Evolutionary conservation across 2,888 invertebrate genomes (phyloP).

Genomic region (Lithosia quadra): DNA sequence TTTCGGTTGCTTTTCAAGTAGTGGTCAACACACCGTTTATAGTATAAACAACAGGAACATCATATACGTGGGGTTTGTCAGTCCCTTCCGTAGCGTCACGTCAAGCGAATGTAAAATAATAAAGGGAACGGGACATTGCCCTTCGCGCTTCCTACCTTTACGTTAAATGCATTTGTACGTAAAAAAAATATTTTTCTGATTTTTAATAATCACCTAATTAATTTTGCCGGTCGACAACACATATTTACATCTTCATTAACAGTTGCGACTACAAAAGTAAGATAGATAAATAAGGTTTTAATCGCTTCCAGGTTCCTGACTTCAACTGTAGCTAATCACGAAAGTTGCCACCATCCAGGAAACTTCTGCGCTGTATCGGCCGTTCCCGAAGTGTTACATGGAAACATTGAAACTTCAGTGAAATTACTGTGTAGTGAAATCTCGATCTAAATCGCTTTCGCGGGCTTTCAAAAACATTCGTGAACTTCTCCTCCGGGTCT

Average conservation of each 20-base stretch:
- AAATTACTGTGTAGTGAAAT: conserved; percentile 40
- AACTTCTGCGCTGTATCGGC: conserved; percentile 48
- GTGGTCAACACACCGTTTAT: conserved; percentile 67
- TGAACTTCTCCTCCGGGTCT: conserved; percentile 66
- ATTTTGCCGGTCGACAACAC: conserved; percentile 50
- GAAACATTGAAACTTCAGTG: conserved; percentile 30
- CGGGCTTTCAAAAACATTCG: conserved; percentile 31
- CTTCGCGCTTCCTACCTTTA: conserved; percentile 63
- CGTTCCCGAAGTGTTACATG: conserved; percentile 21
- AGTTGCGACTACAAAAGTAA: conserved; percentile 46
- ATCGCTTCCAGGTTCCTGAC: conserved; percentile 68
- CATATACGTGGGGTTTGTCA: conserved; percentile 59
- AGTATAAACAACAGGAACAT: conserved; percentile 63
- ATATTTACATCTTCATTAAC: conserved; percentile 28
- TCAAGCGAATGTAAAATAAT: conserved; percentile 62
- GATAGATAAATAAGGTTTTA: conserved; percentile 64
- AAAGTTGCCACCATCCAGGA: conserved; percentile 54
- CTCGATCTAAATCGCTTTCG: conserved; percentile 28
- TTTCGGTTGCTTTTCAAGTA: conserved; percentile 60
- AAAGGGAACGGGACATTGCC: conserved; percentile 77
- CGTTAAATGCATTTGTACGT: conserved; percentile 35
- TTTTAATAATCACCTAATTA: conserved; percentile 13
- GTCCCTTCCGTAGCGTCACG: conserved; percentile 68
- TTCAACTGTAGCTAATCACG: conserved; percentile 58
- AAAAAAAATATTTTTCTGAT: conserved; percentile 17